Conservation (phyloP, 53 echinoderm and acorn worm species). For the Echinarachnius parma region DNA sequence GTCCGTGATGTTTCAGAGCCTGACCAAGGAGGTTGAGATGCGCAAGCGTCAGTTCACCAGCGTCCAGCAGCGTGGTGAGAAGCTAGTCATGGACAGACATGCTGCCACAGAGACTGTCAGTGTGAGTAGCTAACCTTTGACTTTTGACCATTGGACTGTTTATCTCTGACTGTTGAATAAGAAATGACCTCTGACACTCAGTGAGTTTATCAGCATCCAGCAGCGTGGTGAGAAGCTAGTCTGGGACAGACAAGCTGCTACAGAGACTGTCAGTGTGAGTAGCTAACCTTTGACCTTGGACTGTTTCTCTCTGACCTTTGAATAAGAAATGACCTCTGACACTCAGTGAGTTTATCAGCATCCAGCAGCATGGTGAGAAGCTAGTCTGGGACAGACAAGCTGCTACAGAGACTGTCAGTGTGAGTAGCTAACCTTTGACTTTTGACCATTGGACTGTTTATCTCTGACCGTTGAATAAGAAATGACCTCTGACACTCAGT, state of each 20-base stretch:
- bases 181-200: too few relatives aligned
- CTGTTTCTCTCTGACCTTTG: background rate
- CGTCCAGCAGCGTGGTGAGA: slow-evolving; percentile 79
- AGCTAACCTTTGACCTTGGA: background rate
- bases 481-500: too few relatives aligned
- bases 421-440: slow-evolving; percentile 42
- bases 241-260: slow-evolving; percentile 73
- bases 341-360: slow-evolving; percentile 70
- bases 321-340: background rate
- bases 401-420: slow-evolving; percentile 69
- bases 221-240: slow-evolving; percentile 79
- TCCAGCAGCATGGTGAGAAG: slow-evolving; percentile 82
- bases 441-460: too few relatives aligned
- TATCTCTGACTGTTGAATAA: too few relatives aligned
- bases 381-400: slow-evolving; percentile 75
- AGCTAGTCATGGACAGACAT: slow-evolving; percentile 70
- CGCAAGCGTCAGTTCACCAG: slow-evolving; percentile 86
- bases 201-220: slow-evolving; percentile 78
- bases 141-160: too few relatives aligned
- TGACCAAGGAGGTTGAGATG: slow-evolving; percentile 77
- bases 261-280: slow-evolving; percentile 70
- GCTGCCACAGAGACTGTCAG: slow-evolving; percentile 73
- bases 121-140: slow-evolving; percentile 36
- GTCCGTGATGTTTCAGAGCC: slow-evolving; percentile 49
- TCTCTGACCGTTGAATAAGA: too few relatives aligned